phyloP scores from a whole-genome alignment of 2,888 invertebrate species.

The Andricus quercusramuli region DNA sequence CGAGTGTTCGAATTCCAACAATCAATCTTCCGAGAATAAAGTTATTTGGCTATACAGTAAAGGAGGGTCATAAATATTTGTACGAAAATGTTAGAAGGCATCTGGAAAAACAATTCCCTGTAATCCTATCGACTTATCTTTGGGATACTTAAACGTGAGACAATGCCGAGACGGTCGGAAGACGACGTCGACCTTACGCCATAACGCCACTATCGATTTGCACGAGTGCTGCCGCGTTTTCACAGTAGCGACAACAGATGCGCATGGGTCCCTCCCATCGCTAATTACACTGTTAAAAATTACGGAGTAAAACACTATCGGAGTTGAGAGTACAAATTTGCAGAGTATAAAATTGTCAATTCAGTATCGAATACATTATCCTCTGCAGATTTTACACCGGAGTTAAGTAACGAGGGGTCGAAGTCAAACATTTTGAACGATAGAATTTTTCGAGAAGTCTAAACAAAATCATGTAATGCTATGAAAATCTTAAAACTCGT shows the following conservation, averaged over 20 bases:
- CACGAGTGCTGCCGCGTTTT: constrained; percentile 22
- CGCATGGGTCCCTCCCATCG: background rate
- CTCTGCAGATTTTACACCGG: too few species aligned
- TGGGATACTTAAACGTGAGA: constrained; percentile 51
- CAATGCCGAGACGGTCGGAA: constrained; percentile 62
- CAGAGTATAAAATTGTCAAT: too few species aligned
- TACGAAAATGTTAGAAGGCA: background rate
- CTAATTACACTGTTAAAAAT: background rate
- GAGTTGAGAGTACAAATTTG: too few species aligned
- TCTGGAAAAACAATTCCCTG: background rate
- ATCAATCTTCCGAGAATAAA: background rate
- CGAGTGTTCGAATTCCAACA: background rate
- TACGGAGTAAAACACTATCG: too few species aligned
- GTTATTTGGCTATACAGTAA: background rate
- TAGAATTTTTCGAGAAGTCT: too few species aligned
- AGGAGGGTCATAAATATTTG: background rate
- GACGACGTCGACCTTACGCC: constrained; percentile 61
- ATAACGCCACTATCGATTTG: constrained; percentile 53
- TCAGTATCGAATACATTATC: too few species aligned
- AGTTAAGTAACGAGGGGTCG: too few species aligned
- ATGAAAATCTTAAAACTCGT: too few species aligned
- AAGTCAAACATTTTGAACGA: too few species aligned
- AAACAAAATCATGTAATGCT: too few species aligned
- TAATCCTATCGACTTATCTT: constrained; percentile 1
- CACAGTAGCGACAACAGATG: constrained; percentile 12